Evolutionary conservation across 2,888 invertebrate species (phyloP), one percentile per base, ranked within the genome.

Genomic region (Nemapogon koenigi): DNA sequence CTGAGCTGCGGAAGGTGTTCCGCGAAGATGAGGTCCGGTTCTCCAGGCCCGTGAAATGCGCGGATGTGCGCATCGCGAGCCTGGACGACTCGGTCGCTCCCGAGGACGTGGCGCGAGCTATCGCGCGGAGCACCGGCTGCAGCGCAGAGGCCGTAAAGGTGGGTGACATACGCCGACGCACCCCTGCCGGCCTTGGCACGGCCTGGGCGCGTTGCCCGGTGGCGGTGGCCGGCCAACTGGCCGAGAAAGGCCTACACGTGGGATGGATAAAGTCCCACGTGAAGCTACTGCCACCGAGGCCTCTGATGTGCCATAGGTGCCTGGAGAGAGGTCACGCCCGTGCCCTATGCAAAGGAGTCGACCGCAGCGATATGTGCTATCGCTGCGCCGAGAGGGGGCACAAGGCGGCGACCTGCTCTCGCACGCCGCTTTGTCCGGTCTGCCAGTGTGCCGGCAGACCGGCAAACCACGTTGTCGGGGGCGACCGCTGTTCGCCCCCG

Each of bases 1-100:
- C 16, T 0, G 42, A 39, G 22, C 28, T 49, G 6, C 29, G 32
- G 6, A 39, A 15, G n/a, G 15, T 28, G 1, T 18, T 46, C 3
- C 29, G 15, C 1, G 36, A 14, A 1, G 19, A 26, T 1, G 19
- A 26, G 2, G 30, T 37, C 4, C 3, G 10, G 2, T 18, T 37
- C 19, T 8, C 29, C 18, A 29, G 37, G 19, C 37, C 37, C 4
- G 22, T 18, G 3, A 37, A 37, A 13, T 30, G 37, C 11, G 30
- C 30, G 7, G 37, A 29, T 8, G 3, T 37, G 7, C 29, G 37
- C 2, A 16, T 37, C 4, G 4, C 37, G 2, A 30, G 30, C 8
- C 28, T 37, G 11, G 37, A 37, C 14, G 37, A 37, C 30, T 37
- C 37, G 4, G 30, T 37, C 3, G 2, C 19, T 6, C n/a, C 22